These are phyloP conservation scores for Archaeoteleia sp. DNA, from an alignment of 2,888 invertebrate species.

Conservation along the genomic window DNA sequence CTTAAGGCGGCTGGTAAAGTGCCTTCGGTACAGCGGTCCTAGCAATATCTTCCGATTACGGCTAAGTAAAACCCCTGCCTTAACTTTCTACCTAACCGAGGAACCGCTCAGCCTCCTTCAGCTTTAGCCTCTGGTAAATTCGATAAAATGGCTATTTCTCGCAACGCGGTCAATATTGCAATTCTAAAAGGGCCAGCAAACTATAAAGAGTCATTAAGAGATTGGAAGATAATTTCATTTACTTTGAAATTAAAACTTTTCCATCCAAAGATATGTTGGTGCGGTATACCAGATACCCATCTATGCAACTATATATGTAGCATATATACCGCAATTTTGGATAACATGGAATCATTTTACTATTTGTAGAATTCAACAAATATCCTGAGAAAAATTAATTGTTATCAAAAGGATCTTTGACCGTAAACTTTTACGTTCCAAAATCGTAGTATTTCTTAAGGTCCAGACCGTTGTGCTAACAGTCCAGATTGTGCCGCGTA, in stretches of 20 bases:
- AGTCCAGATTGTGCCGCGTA: too few relatives aligned
- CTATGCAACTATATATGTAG: too few relatives aligned
- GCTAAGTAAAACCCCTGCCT: conserved; percentile 72
- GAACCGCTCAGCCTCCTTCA: conserved; percentile 47
- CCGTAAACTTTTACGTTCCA: too few relatives aligned
- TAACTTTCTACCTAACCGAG: conserved; percentile 63
- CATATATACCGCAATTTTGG: too few relatives aligned
- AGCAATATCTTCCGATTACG: conserved; percentile 75
- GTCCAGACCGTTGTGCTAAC: too few relatives aligned
- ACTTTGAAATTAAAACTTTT: neutral
- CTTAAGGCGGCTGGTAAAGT: conserved; percentile 73
- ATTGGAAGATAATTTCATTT: conserved; percentile 26
- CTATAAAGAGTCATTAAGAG: conserved; percentile 7
- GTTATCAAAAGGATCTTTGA: too few relatives aligned
- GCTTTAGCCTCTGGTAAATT: conserved; percentile 56
- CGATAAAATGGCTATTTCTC: conserved; percentile 59
- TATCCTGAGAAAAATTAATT: too few relatives aligned
- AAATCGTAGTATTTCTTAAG: too few relatives aligned
- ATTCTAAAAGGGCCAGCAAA: conserved; percentile 53
- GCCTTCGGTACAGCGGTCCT: conserved; percentile 71
- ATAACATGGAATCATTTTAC: too few relatives aligned
- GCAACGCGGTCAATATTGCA: conserved; percentile 65
- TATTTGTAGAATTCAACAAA: too few relatives aligned
- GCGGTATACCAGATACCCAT: too few relatives aligned
- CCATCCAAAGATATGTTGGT: conserved; percentile 15